phyloP scores from a whole-genome alignment of 2,113 vertebrate genomes.

The Pluvialis apricaria region DNA sequence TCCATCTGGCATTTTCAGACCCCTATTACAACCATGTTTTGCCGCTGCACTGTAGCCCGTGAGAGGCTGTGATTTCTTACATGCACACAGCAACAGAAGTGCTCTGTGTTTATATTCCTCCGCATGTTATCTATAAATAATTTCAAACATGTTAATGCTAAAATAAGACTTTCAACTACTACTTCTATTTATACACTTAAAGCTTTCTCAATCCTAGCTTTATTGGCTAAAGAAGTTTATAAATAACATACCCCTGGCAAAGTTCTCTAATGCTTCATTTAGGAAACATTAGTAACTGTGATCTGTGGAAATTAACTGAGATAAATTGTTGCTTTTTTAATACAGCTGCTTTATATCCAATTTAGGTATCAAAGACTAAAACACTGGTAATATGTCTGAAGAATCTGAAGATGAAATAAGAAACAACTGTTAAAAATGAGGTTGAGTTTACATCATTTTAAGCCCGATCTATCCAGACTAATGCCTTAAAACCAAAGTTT shows the following conservation, averaged over 20 bases:
- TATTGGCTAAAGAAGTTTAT: neutral
- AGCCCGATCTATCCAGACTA: neutral
- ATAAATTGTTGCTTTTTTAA: neutral
- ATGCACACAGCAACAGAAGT: neutral
- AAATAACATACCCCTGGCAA: neutral
- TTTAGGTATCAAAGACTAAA: neutral
- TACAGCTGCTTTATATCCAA: neutral
- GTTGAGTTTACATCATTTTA: neutral
- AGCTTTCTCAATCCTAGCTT: neutral
- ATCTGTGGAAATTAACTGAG: neutral
- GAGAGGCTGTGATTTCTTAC: neutral
- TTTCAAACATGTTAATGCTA: slow-evolving; percentile 12
- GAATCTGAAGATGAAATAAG: neutral
- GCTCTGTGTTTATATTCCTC: slow-evolving; percentile 13
- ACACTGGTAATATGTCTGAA: neutral
- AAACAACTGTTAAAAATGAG: neutral
- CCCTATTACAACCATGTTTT: neutral
- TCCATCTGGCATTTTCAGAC: slow-evolving; percentile 16
- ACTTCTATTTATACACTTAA: slow-evolving; percentile 8
- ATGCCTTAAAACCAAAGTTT: neutral
- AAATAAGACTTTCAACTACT: slow-evolving; percentile 25
- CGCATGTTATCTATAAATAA: neutral
- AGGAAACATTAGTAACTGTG: neutral
- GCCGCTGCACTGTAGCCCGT: neutral
- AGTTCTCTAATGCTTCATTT: neutral